phyloP scores from a whole-genome alignment of 2,888 invertebrate genomes.

The Eilema sororculum region DNA sequence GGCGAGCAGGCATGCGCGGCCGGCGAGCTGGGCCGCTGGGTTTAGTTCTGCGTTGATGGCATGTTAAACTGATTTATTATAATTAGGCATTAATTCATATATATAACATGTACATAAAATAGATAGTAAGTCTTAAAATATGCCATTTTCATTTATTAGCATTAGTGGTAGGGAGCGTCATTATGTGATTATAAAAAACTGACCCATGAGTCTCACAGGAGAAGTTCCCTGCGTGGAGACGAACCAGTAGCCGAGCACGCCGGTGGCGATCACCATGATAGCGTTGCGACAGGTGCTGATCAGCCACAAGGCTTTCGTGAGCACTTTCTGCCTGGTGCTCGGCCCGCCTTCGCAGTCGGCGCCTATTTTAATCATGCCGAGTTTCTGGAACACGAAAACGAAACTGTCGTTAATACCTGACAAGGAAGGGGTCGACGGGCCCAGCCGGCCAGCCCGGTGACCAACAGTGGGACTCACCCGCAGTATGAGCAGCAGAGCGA shows the following conservation, averaged over 20 bases:
- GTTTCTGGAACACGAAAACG: slow-evolving; percentile 79
- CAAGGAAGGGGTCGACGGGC: background rate
- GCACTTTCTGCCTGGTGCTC: slow-evolving; percentile 85
- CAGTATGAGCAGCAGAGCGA: slow-evolving; percentile 91
- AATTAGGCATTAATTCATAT: background rate
- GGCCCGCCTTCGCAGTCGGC: slow-evolving; percentile 82
- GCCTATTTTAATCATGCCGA: slow-evolving; percentile 89
- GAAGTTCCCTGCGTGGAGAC: slow-evolving; percentile 77
- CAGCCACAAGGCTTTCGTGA: slow-evolving; percentile 91
- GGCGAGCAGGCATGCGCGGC: too few species aligned
- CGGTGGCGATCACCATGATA: slow-evolving; percentile 92
- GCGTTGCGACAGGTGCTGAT: slow-evolving; percentile 94
- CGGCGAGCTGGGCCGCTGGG: background rate
- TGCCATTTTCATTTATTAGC: too few species aligned
- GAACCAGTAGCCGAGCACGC: slow-evolving; percentile 90
- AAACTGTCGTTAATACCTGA: background rate
- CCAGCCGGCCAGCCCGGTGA: background rate
- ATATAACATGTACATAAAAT: background rate
- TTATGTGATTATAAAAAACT: background rate
- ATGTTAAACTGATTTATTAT: background rate
- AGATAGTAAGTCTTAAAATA: background rate
- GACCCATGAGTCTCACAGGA: slow-evolving; percentile 91
- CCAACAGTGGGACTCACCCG: slow-evolving; percentile 87
- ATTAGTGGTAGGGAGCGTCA: too few species aligned
- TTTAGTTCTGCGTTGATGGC: background rate